Evolutionary conservation across 1,140 invertebrate genomes (phyloP).

Genomic region (Procambarus virginalis): DNA sequence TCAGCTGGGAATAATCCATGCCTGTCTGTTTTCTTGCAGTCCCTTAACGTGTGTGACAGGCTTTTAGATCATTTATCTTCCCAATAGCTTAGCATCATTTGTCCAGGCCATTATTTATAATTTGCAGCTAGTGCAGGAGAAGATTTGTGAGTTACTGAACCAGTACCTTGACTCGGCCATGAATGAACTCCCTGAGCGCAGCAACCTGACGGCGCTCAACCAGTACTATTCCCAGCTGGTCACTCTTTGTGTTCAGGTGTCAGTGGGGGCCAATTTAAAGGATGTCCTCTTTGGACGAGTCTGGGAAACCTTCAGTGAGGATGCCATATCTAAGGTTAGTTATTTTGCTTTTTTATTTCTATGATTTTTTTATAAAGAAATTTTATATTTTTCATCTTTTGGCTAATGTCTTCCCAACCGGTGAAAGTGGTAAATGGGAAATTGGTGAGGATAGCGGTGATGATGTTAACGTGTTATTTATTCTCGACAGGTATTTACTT

Average conservation of each 20-base stretch:
- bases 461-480: background rate
- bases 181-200: conserved; percentile 70
- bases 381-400: background rate
- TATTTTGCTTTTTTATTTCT: background rate
- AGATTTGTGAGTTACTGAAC: conserved; percentile 70
- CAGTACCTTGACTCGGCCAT: conserved; percentile 72
- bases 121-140: conserved; percentile 58
- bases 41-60: too few species aligned
- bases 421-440: too few species aligned
- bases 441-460: too few species aligned
- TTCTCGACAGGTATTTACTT: conserved; percentile 74
- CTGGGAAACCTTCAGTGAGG: conserved; percentile 74
- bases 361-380: too few species aligned
- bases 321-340: conserved; percentile 71
- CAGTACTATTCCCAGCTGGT: conserved; percentile 71
- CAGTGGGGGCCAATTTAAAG: conserved; percentile 70
- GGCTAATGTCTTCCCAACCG: background rate
- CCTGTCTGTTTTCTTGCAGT: too few species aligned
- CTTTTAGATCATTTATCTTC: too few species aligned
- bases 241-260: conserved; percentile 71
- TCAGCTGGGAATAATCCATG: too few species aligned
- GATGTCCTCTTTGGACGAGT: conserved; percentile 76
- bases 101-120: background rate
- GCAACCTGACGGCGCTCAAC: conserved; percentile 70
- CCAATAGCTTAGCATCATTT: too few species aligned